phyloP scores from a whole-genome alignment of 1,140 invertebrate species.

The Apis dorsata region DNA sequence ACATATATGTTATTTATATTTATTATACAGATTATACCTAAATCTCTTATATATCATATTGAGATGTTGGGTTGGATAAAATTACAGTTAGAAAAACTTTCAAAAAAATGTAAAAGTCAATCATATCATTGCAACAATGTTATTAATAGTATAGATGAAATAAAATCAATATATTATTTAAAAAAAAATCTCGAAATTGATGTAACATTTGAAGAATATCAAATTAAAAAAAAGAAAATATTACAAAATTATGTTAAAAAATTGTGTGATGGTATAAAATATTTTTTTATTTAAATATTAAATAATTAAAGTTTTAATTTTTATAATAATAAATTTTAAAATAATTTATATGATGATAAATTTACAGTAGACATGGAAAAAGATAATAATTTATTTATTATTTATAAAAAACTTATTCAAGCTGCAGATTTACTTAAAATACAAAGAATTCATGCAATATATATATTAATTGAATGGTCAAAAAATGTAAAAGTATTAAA shows the following conservation, averaged over 20 bases:
- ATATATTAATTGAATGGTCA: constrained; percentile 52
- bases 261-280: constrained; percentile 58
- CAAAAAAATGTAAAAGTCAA: constrained; percentile 20
- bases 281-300: background rate
- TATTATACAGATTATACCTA: constrained; percentile 48
- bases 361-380: constrained; percentile 25
- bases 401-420: constrained; percentile 57
- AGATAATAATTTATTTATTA: background rate
- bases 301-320: constrained; percentile 26
- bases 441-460: constrained; percentile 53
- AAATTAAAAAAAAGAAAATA: constrained; percentile 57
- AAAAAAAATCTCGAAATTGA: constrained; percentile 65
- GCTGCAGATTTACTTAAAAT: constrained; percentile 63
- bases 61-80: constrained; percentile 62
- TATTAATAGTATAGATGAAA: constrained; percentile 53
- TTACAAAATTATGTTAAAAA: constrained; percentile 57
- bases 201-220: constrained; percentile 56
- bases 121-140: constrained; percentile 36
- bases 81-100: constrained; percentile 56
- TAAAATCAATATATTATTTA: constrained; percentile 63
- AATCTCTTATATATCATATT: constrained; percentile 51
- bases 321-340: background rate
- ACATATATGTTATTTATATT: constrained; percentile 6
- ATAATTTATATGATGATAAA: too few species aligned
- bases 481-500: constrained; percentile 56